phyloP scores from a whole-genome alignment of 53 echinoderm and acorn worm species.

The Echinometra lucunter region DNA sequence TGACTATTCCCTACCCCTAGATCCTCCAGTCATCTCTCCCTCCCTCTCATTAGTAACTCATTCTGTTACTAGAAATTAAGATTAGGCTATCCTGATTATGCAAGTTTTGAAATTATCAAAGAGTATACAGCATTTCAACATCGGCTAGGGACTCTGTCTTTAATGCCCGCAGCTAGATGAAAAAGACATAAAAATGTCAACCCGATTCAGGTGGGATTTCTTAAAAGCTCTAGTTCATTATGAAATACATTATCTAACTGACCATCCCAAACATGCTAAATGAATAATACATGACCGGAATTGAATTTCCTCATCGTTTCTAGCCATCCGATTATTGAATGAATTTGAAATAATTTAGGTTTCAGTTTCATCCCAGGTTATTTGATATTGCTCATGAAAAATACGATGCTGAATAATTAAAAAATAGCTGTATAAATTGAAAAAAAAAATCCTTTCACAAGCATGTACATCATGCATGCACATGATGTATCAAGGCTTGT shows the following conservation, averaged over 20 bases:
- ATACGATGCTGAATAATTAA: background rate
- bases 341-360: background rate
- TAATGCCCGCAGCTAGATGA: too few relatives aligned
- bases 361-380: background rate
- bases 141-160: too few relatives aligned
- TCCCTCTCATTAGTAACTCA: too few relatives aligned
- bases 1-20: too few relatives aligned
- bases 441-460: background rate
- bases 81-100: too few relatives aligned
- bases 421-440: background rate
- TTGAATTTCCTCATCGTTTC: background rate
- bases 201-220: background rate
- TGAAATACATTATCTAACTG: background rate
- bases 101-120: too few relatives aligned
- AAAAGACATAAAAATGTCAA: too few relatives aligned
- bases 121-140: too few relatives aligned
- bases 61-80: too few relatives aligned
- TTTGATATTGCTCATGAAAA: conserved; percentile 4
- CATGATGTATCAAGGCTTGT: too few relatives aligned
- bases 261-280: background rate
- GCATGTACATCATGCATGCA: too few relatives aligned
- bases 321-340: background rate
- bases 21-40: too few relatives aligned
- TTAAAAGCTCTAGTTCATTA: background rate
- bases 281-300: background rate